Conservation (phyloP, 2,797 vertebrate species). For the Falco berigora region DNA sequence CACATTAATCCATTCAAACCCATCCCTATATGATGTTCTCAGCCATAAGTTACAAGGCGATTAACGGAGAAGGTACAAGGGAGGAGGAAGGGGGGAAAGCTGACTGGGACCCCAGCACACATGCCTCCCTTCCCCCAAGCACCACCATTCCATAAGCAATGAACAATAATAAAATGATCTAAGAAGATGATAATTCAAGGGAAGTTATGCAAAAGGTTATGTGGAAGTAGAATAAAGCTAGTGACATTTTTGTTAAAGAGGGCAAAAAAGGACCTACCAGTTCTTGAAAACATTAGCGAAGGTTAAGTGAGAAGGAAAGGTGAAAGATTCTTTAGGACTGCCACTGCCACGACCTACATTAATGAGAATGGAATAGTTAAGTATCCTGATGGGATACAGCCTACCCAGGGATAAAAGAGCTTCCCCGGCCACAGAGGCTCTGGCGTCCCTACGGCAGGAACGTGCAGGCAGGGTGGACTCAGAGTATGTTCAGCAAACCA, state of each 20-base stretch:
- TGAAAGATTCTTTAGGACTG: not conserved
- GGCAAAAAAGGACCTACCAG: not conserved
- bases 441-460: not conserved
- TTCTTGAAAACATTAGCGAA: not conserved
- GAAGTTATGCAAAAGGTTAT: not conserved
- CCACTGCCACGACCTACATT: not conserved
- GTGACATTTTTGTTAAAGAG: not conserved
- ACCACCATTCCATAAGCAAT: not conserved
- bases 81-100: not conserved
- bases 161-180: not conserved
- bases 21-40: not conserved
- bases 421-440: not conserved
- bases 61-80: not conserved
- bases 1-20: slow-evolving; percentile 46
- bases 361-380: not conserved
- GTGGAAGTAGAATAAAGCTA: not conserved
- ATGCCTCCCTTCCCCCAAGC: not conserved
- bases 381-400: not conserved
- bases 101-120: not conserved
- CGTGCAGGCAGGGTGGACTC: not conserved
- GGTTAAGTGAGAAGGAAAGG: not conserved
- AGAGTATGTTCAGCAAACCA: not conserved
- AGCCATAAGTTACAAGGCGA: not conserved
- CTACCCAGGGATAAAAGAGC: not conserved
- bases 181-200: not conserved